Percentiles rank a stretch among this genome's conserved stretches.
phyloP scores from a whole-genome alignment of 2,888 invertebrate species.

The Cylloceria caligata region DNA sequence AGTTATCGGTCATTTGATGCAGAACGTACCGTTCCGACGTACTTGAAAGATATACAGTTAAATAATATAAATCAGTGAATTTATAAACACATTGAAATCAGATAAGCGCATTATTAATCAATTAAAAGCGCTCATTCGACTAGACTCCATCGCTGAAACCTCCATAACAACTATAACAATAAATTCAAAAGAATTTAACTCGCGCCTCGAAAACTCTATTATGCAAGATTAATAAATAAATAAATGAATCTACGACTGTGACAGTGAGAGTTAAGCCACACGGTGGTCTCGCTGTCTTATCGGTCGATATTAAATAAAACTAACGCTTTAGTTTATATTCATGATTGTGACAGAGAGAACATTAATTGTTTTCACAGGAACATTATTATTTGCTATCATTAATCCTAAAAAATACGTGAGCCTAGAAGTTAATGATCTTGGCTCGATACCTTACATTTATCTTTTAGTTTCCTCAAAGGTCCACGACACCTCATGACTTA shows the following conservation, averaged over 20 bases:
- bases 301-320: constrained; percentile 26
- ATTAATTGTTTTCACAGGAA: constrained; percentile 38
- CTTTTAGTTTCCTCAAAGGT: constrained; percentile 1
- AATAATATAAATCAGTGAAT: neutral
- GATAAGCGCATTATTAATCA: neutral
- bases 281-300: constrained; percentile 6
- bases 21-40: neutral
- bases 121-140: constrained; percentile 9
- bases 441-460: constrained; percentile 15
- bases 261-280: neutral
- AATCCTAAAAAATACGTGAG: constrained; percentile 17
- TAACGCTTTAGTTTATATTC: constrained; percentile 39
- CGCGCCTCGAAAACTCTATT: constrained; percentile 14
- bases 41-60: neutral
- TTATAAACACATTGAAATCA: neutral
- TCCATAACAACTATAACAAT: neutral
- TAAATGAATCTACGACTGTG: constrained; percentile 30
- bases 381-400: constrained; percentile 37
- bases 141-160: constrained; percentile 22
- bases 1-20: neutral
- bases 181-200: constrained; percentile 50
- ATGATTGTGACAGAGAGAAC: constrained; percentile 18
- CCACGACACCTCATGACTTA: constrained; percentile 46
- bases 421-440: constrained; percentile 11
- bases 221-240: constrained; percentile 59